Evolutionary conservation across 2,888 invertebrate species (phyloP).

Genomic region (Diogma glabrata): DNA sequence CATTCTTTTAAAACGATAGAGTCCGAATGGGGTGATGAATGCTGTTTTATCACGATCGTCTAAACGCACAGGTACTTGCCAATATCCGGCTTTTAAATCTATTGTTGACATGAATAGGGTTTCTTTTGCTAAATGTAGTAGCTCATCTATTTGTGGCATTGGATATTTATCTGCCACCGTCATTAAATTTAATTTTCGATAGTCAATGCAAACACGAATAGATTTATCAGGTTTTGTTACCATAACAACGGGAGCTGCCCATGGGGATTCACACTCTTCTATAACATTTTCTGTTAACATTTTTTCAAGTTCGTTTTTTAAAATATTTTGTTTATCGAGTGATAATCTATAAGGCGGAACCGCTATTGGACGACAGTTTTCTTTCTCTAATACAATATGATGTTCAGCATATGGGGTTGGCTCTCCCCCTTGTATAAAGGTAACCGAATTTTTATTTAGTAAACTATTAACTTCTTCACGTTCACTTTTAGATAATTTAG

Average conservation of each 20-base stretch:
- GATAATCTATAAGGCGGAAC: conserved; percentile 27
- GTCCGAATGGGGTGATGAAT: conserved; percentile 16
- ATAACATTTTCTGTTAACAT: conserved; percentile 27
- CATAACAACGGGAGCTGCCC: conserved; percentile 28
- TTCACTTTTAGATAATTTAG: too few species aligned
- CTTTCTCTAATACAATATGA: conserved; percentile 25
- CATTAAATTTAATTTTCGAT: conserved; percentile 22
- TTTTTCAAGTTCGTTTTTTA: conserved; percentile 23
- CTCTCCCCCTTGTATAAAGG: neutral
- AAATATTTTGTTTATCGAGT: conserved; percentile 19
- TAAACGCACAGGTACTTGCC: conserved; percentile 13
- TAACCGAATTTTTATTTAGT: too few species aligned
- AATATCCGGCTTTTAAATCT: conserved; percentile 15
- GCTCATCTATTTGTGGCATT: neutral
- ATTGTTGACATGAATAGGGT: conserved; percentile 15
- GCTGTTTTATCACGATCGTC: conserved; percentile 17
- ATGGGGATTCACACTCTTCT: conserved; percentile 30
- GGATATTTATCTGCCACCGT: conserved; percentile 18
- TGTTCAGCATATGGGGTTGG: conserved; percentile 19
- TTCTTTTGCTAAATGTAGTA: neutral
- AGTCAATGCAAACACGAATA: conserved; percentile 27
- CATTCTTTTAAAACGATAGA: conserved; percentile 16
- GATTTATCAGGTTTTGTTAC: conserved; percentile 27
- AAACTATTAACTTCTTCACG: too few species aligned
- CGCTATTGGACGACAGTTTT: conserved; percentile 25